phyloP scores from a whole-genome alignment of 2,797 vertebrate genomes.

The Mionectes olivaceus region DNA sequence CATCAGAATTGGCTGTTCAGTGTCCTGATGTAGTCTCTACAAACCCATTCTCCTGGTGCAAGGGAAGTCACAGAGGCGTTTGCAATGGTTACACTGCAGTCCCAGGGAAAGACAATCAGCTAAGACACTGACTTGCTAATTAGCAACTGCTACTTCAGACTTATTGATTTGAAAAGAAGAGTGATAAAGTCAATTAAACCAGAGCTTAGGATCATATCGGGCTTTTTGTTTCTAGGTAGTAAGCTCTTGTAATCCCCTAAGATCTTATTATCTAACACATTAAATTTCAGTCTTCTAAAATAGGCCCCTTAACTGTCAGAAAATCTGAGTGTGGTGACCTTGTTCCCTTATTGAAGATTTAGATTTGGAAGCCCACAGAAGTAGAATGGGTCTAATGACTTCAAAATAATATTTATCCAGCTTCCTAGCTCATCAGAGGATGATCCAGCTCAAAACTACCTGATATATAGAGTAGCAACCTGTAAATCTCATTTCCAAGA shows the following conservation, averaged over 20 bases:
- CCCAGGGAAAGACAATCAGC: background rate
- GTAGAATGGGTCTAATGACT: background rate
- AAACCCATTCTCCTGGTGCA: background rate
- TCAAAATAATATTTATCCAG: constrained; percentile 19
- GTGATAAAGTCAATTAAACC: background rate
- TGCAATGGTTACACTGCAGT: background rate
- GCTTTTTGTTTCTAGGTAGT: background rate
- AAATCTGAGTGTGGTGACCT: background rate
- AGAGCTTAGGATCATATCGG: background rate
- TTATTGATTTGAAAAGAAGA: constrained; percentile 10
- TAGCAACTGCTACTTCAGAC: constrained; percentile 4
- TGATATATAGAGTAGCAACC: background rate
- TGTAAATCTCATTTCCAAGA: background rate
- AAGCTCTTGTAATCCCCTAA: constrained; percentile 17
- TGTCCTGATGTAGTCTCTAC: background rate
- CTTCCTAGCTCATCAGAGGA: background rate
- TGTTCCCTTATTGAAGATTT: background rate
- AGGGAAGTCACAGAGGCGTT: background rate
- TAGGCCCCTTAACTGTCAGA: background rate
- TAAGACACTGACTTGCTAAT: background rate
- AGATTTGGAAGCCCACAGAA: background rate
- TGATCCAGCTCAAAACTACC: background rate
- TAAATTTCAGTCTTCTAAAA: constrained; percentile 27
- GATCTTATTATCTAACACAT: background rate
- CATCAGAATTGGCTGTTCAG: background rate